phyloP scores from a whole-genome alignment of 2,888 invertebrate genomes.

The Plebejus anna region DNA sequence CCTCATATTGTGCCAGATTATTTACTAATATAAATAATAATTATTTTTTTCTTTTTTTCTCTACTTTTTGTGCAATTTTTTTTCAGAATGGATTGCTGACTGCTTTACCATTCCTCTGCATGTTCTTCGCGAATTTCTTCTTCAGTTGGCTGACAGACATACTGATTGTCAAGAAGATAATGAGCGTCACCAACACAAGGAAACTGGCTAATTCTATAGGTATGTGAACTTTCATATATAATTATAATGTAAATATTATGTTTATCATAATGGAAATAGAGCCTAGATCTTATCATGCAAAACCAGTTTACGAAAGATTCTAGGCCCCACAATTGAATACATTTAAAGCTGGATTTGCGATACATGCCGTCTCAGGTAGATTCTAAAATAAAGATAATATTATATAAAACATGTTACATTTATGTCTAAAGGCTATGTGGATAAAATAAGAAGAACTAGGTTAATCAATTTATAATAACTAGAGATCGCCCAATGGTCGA shows the following conservation, averaged over 20 bases:
- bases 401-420: too few relatives aligned
- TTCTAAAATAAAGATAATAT: not conserved
- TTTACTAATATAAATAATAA: not conserved
- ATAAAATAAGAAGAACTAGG: too few relatives aligned
- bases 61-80: not conserved
- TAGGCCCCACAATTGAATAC: not conserved
- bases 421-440: too few relatives aligned
- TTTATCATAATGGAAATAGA: not conserved
- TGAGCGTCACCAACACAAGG: slow-evolving; percentile 76
- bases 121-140: slow-evolving; percentile 85
- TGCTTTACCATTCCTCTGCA: slow-evolving; percentile 84
- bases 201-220: slow-evolving; percentile 85
- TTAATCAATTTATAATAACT: too few relatives aligned
- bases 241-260: not conserved
- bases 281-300: not conserved
- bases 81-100: slow-evolving; percentile 83
- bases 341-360: not conserved
- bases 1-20: not conserved
- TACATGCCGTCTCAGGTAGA: not conserved
- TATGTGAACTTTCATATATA: slow-evolving; percentile 36
- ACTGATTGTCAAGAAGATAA: slow-evolving; percentile 72
- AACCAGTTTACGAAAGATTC: not conserved
- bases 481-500: too few relatives aligned
- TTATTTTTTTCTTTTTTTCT: not conserved
- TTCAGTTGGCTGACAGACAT: slow-evolving; percentile 83